A percentile compares a stretch with the other conserved stretches of the same genome.
phyloP scores from a whole-genome alignment of 2,888 invertebrate species.

The Lasius fuliginosus region DNA sequence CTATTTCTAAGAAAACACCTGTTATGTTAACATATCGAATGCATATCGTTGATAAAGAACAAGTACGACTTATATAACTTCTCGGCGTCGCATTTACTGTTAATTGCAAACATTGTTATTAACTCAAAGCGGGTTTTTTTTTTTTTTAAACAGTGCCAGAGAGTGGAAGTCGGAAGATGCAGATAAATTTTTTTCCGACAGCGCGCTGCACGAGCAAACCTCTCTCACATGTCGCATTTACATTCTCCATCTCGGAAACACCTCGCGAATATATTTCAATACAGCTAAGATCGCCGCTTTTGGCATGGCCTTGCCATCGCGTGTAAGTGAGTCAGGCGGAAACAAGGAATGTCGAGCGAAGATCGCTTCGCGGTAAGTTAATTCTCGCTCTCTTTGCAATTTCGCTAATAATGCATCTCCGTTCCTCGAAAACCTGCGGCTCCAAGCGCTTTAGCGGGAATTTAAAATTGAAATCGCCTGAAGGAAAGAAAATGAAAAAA shows the following conservation, averaged over 20 bases:
- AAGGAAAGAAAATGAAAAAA: background rate
- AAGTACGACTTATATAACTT: conserved; percentile 25
- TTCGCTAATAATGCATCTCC: conserved; percentile 40
- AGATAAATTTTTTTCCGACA: conserved; percentile 27
- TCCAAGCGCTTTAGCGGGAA: background rate
- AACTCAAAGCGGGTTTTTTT: conserved; percentile 14
- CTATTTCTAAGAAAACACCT: background rate
- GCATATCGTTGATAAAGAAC: conserved; percentile 31
- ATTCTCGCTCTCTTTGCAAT: conserved; percentile 52
- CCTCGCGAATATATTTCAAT: conserved; percentile 68
- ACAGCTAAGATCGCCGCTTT: conserved; percentile 71
- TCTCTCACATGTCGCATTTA: conserved; percentile 52
- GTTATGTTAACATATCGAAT: background rate
- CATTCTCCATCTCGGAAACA: conserved; percentile 55
- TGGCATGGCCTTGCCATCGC: conserved; percentile 72
- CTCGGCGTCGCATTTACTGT: background rate
- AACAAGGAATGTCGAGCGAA: conserved; percentile 71
- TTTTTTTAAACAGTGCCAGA: background rate
- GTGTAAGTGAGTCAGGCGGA: conserved; percentile 75
- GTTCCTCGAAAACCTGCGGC: conserved; percentile 48
- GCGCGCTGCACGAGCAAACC: background rate
- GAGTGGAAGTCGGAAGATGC: conserved; percentile 29
- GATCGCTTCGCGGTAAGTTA: conserved; percentile 63
- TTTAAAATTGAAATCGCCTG: background rate
- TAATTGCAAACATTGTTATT: conserved; percentile 15